A percentile compares a stretch with the other conserved stretches of the same genome.
These are phyloP conservation scores for Tichodroma muraria DNA, from an alignment of 2,113 vertebrate species.

Conservation along the genomic window DNA sequence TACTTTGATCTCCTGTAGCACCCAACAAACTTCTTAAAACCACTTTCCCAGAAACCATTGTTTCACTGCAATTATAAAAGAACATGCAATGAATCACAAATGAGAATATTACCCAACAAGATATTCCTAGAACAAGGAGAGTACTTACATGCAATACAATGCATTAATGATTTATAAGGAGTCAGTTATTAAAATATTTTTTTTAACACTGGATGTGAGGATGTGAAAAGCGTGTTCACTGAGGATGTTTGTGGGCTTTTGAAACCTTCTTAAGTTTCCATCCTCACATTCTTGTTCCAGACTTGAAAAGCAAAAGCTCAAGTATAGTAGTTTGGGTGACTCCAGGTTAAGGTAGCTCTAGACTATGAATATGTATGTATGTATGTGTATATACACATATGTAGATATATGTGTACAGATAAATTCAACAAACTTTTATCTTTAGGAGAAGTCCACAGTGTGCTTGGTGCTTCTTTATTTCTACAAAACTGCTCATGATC, in stretches of 20 bases:
- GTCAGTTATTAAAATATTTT: not conserved
- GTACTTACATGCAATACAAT: constrained; percentile 7
- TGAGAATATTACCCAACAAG: constrained; percentile 23
- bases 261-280: not conserved
- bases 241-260: not conserved
- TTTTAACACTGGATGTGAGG: not conserved
- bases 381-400: not conserved
- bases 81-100: constrained; percentile 25
- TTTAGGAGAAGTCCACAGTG: not conserved
- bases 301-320: not conserved
- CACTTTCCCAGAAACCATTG: not conserved
- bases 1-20: constrained; percentile 5
- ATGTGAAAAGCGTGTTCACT: not conserved
- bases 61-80: constrained; percentile 48
- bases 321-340: not conserved
- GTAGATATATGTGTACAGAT: not conserved
- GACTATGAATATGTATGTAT: not conserved
- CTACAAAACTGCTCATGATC: not conserved
- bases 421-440: not conserved
- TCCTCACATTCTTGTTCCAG: not conserved
- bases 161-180: constrained; percentile 45
- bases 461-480: not conserved
- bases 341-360: not conserved
- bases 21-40: constrained; percentile 14
- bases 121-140: constrained; percentile 40